phyloP scores from a whole-genome alignment of 2,113 vertebrate species.

The Psammodynastes pulverulentus region DNA sequence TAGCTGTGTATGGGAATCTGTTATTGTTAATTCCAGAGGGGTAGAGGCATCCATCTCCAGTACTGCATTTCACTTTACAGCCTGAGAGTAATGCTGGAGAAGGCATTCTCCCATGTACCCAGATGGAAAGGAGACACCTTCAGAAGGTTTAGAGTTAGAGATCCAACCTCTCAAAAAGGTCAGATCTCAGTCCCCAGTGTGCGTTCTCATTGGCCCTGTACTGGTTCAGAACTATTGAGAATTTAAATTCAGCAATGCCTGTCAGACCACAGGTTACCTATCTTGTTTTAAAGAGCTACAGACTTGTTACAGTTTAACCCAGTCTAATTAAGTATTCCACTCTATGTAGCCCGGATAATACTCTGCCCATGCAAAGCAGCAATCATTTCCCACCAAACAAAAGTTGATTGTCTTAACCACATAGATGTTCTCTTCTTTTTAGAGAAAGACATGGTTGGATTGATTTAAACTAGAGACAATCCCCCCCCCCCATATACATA shows the following conservation, averaged over 20 bases:
- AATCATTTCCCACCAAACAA: not conserved
- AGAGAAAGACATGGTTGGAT: not conserved
- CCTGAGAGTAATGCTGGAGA: not conserved
- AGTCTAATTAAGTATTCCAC: not conserved
- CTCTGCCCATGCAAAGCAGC: not conserved
- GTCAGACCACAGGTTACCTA: not conserved
- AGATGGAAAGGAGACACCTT: not conserved
- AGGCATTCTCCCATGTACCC: not conserved
- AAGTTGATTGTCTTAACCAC: not conserved
- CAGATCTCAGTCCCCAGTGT: not conserved
- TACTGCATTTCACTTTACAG: not conserved
- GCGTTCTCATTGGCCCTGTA: not conserved
- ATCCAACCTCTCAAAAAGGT: not conserved
- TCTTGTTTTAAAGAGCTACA: not conserved
- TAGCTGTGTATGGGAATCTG: not conserved
- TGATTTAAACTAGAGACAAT: not conserved
- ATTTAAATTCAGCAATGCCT: not conserved
- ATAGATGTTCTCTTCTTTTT: not conserved
- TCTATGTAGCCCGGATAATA: not conserved
- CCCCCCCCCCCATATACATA: accelerated
- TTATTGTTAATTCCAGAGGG: not conserved
- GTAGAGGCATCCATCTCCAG: not conserved
- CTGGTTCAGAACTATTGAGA: not conserved
- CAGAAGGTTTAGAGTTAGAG: not conserved
- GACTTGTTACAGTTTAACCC: not conserved